A percentile compares a stretch with the other conserved stretches of the same genome.
Evolutionary conservation across 2,888 invertebrate genomes (phyloP).

Genomic region (Plebejus argus): DNA sequence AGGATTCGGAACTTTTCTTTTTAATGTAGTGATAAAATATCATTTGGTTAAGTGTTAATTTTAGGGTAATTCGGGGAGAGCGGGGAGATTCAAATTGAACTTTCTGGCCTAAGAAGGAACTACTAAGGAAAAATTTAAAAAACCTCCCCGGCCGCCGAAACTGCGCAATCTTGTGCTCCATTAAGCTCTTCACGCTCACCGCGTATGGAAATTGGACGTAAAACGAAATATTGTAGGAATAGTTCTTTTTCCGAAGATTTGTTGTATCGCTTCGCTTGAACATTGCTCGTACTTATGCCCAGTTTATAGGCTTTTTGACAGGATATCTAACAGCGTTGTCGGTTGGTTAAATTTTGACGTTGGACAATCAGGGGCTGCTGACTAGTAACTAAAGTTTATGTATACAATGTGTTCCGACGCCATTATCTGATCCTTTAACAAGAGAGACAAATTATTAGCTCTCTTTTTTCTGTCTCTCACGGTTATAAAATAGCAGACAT

Average conservation of each 20-base stretch:
- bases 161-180: slow-evolving; percentile 77
- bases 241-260: slow-evolving; percentile 64
- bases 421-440: too few relatives aligned
- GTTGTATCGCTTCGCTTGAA: slow-evolving; percentile 50
- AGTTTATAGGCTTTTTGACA: neutral
- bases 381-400: too few relatives aligned
- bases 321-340: neutral
- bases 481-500: too few relatives aligned
- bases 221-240: slow-evolving; percentile 74
- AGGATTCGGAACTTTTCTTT: too few relatives aligned
- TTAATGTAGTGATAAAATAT: too few relatives aligned
- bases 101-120: slow-evolving; percentile 41
- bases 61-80: too few relatives aligned
- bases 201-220: slow-evolving; percentile 79
- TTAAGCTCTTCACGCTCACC: slow-evolving; percentile 77
- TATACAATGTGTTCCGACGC: too few relatives aligned
- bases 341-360: neutral
- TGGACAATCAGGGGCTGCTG: too few relatives aligned
- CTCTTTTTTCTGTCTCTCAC: too few relatives aligned
- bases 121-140: slow-evolving; percentile 59
- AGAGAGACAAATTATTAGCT: too few relatives aligned
- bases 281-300: neutral
- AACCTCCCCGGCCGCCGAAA: slow-evolving; percentile 66
- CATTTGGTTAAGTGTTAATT: too few relatives aligned
- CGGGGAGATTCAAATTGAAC: slow-evolving; percentile 37